phyloP scores from a whole-genome alignment of 1,140 invertebrate species.

The Drosophila sp. region DNA sequence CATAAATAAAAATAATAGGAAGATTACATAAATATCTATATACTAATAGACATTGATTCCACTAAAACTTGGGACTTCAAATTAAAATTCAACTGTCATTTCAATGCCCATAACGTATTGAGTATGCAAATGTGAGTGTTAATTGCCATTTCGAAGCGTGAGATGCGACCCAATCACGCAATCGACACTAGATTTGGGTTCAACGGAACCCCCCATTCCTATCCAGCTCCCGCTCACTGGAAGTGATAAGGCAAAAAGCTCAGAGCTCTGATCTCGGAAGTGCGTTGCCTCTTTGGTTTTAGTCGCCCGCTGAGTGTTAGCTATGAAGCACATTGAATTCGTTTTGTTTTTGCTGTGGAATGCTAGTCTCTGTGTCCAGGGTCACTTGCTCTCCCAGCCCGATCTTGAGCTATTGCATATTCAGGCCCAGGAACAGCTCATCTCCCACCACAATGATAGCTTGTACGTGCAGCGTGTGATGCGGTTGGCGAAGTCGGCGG shows the following conservation, averaged over 20 bases:
- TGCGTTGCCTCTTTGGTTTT: conserved; percentile 53
- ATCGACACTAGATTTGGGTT: conserved; percentile 22
- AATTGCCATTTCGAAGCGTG: conserved; percentile 35
- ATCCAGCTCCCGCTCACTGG: neutral
- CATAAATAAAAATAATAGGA: too few relatives aligned
- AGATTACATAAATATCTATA: too few relatives aligned
- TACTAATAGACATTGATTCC: too few relatives aligned
- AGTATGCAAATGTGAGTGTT: conserved; percentile 1
- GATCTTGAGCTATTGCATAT: conserved; percentile 55
- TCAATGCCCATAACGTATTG: neutral
- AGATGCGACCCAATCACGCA: conserved; percentile 41
- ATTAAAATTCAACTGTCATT: conserved; percentile 10
- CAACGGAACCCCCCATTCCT: conserved; percentile 1
- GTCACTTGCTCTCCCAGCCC: conserved; percentile 52
- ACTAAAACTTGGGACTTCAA: neutral
- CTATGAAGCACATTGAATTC: conserved; percentile 52
- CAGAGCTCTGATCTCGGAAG: conserved; percentile 51
- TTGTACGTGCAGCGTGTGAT: conserved; percentile 70
- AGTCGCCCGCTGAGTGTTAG: conserved; percentile 44
- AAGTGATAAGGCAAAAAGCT: conserved; percentile 42
- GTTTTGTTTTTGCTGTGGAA: conserved; percentile 18
- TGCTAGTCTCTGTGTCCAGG: conserved; percentile 15
- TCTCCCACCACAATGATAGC: conserved; percentile 67
- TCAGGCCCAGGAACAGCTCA: conserved; percentile 65
- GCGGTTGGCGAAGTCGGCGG: conserved; percentile 70